Evolutionary conservation across 2,888 invertebrate genomes (phyloP).

Genomic region (Ephialtes manifestator): DNA sequence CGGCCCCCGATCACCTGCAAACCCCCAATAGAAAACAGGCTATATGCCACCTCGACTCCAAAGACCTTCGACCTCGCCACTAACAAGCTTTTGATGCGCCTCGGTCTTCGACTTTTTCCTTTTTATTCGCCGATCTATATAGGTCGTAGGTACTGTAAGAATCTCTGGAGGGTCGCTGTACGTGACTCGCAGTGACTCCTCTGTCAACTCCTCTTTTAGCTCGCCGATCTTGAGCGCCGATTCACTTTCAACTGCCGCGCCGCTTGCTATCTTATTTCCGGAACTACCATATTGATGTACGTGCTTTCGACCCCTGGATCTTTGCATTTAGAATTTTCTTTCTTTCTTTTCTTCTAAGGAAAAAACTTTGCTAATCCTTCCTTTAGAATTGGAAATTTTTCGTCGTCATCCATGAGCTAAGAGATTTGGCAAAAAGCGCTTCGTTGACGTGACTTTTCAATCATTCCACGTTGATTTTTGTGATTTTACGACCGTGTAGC

Average conservation of each 20-base stretch:
- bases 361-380: conserved; percentile 30
- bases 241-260: conserved; percentile 3
- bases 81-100: conserved; percentile 73
- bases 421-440: conserved; percentile 25
- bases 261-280: conserved; percentile 1
- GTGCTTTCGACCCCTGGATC: neutral
- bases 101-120: conserved; percentile 45
- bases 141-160: neutral
- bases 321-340: neutral
- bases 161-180: conserved; percentile 24
- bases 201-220: conserved; percentile 2
- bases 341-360: neutral
- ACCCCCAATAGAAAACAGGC: conserved; percentile 48
- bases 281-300: conserved; percentile 8
- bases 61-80: conserved; percentile 58
- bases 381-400: conserved; percentile 2
- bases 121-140: conserved; percentile 28
- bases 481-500: conserved; percentile 15
- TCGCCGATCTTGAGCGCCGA: neutral
- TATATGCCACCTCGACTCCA: conserved; percentile 28
- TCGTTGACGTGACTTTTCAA: conserved; percentile 16
- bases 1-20: conserved; percentile 62
- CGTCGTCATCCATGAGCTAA: neutral
- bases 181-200: conserved; percentile 7
- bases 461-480: conserved; percentile 2